Evolutionary conservation across 2,113 vertebrate genomes (phyloP).

Genomic region (Pimephales promelas): DNA sequence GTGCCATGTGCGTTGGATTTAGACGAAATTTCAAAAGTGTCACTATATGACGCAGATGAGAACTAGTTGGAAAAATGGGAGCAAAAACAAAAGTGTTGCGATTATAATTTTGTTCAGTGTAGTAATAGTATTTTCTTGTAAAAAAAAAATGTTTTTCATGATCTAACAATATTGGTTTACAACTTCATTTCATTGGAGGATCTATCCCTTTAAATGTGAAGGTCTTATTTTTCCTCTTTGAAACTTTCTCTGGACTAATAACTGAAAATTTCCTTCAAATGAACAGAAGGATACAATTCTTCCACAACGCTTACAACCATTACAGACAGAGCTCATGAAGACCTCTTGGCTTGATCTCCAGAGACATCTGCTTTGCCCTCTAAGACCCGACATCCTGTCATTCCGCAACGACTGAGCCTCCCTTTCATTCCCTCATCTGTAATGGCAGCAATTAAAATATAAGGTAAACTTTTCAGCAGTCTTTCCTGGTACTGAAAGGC

Average conservation of each 20-base stretch:
- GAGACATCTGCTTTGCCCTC: conserved; percentile 53
- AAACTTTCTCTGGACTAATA: neutral
- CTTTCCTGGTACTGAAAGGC: conserved; percentile 71
- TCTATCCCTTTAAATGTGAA: neutral
- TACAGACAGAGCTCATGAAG: conserved; percentile 45
- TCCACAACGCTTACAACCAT: conserved; percentile 46
- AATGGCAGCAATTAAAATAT: conserved; percentile 76
- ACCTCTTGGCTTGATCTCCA: conserved; percentile 55
- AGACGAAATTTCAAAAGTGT: too few relatives aligned
- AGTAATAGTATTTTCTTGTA: too few relatives aligned
- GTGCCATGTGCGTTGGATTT: too few relatives aligned
- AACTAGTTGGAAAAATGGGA: too few relatives aligned
- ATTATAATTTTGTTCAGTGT: too few relatives aligned
- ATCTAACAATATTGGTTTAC: too few relatives aligned
- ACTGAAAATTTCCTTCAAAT: neutral
- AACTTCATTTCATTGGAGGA: neutral
- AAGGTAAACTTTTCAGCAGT: conserved; percentile 69
- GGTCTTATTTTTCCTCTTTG: neutral
- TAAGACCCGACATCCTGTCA: conserved; percentile 55
- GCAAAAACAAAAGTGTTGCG: too few relatives aligned
- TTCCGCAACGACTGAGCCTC: conserved; percentile 47
- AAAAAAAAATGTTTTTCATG: too few relatives aligned
- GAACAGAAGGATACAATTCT: conserved; percentile 24
- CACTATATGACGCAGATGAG: too few relatives aligned
- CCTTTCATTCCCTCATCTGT: conserved; percentile 67